A percentile compares a stretch with the other conserved stretches of the same genome.
phyloP scores from a whole-genome alignment of 2,113 vertebrate species.

The Enhydra lutris region DNA sequence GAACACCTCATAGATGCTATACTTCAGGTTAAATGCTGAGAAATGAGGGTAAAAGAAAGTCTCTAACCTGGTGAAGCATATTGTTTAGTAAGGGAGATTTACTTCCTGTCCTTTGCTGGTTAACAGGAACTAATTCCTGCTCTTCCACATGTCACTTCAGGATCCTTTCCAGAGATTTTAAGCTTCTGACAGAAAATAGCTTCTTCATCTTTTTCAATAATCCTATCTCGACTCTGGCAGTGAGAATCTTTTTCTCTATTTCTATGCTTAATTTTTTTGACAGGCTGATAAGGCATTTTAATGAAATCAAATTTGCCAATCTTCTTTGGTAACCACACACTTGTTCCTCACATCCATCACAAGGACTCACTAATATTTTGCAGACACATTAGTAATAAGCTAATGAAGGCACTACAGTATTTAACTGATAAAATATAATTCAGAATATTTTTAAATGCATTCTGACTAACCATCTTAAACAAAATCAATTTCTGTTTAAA shows the following conservation, averaged over 20 bases:
- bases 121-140: not conserved
- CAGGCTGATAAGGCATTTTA: not conserved
- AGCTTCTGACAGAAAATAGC: not conserved
- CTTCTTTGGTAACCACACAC: not conserved
- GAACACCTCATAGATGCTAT: not conserved
- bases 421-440: slow-evolving; percentile 2
- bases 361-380: not conserved
- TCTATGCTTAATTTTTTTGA: not conserved
- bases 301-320: slow-evolving; percentile 4
- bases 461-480: not conserved
- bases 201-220: not conserved
- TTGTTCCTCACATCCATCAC: not conserved
- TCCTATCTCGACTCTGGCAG: not conserved
- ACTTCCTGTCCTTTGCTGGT: not conserved
- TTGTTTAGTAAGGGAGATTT: not conserved
- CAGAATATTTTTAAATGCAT: not conserved
- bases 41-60: not conserved
- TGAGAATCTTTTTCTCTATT: slow-evolving; percentile 15
- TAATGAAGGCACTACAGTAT: not conserved
- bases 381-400: not conserved
- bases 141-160: not conserved
- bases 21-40: not conserved
- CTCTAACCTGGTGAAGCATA: not conserved
- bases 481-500: not conserved
- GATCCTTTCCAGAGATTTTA: not conserved